Conservation (phyloP, 2,888 invertebrate species). For the Drosophila formosana region DNA sequence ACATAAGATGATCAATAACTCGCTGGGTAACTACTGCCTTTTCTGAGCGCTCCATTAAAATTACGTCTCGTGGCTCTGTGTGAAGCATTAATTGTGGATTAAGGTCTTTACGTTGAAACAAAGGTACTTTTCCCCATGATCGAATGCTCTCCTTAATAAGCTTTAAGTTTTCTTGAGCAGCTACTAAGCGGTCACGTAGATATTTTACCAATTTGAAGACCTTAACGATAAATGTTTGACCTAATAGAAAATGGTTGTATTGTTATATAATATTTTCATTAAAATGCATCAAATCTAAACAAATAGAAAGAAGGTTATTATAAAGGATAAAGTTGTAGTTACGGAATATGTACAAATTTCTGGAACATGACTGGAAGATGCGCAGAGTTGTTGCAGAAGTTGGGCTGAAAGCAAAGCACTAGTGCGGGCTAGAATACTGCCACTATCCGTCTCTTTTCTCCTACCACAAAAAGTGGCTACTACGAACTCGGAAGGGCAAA, state of each 20-base stretch:
- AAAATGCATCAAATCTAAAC: too few species aligned
- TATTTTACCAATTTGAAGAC: constrained; percentile 89
- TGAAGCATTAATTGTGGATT: constrained; percentile 87
- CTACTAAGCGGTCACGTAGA: constrained; percentile 89
- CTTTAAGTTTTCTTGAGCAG: constrained; percentile 89
- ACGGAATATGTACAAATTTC: too few species aligned
- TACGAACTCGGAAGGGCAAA: too few species aligned
- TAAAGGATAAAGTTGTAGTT: too few species aligned
- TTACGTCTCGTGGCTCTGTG: constrained; percentile 81
- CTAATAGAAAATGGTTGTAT: constrained; percentile 75
- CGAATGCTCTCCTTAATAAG: constrained; percentile 87
- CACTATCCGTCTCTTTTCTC: too few species aligned
- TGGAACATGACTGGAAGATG: too few species aligned
- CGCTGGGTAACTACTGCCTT: constrained; percentile 86
- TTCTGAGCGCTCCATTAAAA: constrained; percentile 75
- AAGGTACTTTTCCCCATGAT: constrained; percentile 90
- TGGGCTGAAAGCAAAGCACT: too few species aligned
- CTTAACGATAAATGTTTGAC: constrained; percentile 89
- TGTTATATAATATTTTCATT: too few species aligned
- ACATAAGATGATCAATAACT: constrained; percentile 87
- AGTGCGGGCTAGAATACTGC: too few species aligned
- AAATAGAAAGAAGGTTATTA: too few species aligned
- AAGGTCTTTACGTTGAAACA: constrained; percentile 91
- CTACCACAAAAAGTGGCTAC: too few species aligned
- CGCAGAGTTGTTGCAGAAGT: too few species aligned